Evolutionary conservation across 1,140 invertebrate species (phyloP), one percentile per base, ranked within the genome.

Genomic region (Dinothrombium tinctorium): DNA sequence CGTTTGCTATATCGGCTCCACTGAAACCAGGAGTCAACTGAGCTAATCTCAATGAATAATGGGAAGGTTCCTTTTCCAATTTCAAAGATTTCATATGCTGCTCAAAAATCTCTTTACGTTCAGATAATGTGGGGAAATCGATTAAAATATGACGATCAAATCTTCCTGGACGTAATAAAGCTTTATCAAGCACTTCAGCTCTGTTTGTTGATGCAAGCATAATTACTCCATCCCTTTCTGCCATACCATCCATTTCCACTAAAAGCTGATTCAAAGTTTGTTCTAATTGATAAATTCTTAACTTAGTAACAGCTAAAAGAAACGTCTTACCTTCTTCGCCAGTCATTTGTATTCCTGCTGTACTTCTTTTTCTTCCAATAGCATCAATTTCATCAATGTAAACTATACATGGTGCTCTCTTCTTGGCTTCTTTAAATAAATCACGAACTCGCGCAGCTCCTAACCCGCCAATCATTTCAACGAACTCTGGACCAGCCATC

Each of bases 331-430:
- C 9, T 11, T 65, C 56, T 28, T 48, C 50, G 17, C 39, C 25
- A 20, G 28, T 14, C 7, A 31, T 28, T 24, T 33, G 20, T 36
- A 67, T 67, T 25, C 43, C 43, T 17, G 33, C 19, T 9, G 24
- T 24, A 25, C 39, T 35, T 43, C 90, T 60, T 50, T 84, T 81
- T 9, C 75, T 66, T 0, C 92, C 90, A 47, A 98, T 82, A 0
- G 90, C 86, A 61, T 98, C 92, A 55, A 98, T 90, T 63, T 98
- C 92, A 61, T 98, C 92, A 43, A 98, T 92, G 55, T 95, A 98
- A 40, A 98, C 76, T 43, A 98, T 98, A 59, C 87, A 94, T 0
- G 92, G 92, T 1, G 83, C 68, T 40, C 76, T 61, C 49, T 83
- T 79, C 44, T 72, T 71, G 0, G 80, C 92, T 59, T 92, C 81